Conservation (phyloP, 2,888 invertebrate genomes). For the Lysandra bellargus region DNA sequence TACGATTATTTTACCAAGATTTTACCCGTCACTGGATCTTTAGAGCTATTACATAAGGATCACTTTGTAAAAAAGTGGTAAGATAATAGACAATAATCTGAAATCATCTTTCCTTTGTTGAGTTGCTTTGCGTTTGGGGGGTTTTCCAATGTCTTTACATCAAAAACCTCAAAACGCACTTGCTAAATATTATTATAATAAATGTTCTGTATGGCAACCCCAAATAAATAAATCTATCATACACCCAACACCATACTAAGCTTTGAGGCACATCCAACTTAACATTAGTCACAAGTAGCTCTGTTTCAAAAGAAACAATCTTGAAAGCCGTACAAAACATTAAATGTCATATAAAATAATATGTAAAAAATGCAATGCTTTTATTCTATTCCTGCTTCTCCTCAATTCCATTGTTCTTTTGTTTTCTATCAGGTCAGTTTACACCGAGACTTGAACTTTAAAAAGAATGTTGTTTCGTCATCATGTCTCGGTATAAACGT, state of each 20-base stretch:
- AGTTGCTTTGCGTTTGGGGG: not conserved
- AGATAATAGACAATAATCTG: not conserved
- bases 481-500: too few species aligned
- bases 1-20: not conserved
- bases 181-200: not conserved
- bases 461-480: not conserved
- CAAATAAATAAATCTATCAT: not conserved
- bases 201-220: not conserved
- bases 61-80: not conserved
- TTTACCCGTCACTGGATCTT: not conserved
- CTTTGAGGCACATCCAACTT: not conserved
- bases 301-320: slow-evolving; percentile 7
- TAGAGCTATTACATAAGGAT: not conserved
- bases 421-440: not conserved
- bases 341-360: slow-evolving; percentile 9
- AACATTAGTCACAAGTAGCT: not conserved
- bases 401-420: slow-evolving; percentile 11
- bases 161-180: not conserved
- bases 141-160: not conserved
- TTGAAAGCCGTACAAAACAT: not conserved
- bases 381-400: not conserved
- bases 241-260: slow-evolving; percentile 8
- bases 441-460: not conserved
- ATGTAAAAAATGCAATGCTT: not conserved
- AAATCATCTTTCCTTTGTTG: not conserved